Conservation (phyloP, 2,113 vertebrate species). For the Eulacestoma nigropectus region DNA sequence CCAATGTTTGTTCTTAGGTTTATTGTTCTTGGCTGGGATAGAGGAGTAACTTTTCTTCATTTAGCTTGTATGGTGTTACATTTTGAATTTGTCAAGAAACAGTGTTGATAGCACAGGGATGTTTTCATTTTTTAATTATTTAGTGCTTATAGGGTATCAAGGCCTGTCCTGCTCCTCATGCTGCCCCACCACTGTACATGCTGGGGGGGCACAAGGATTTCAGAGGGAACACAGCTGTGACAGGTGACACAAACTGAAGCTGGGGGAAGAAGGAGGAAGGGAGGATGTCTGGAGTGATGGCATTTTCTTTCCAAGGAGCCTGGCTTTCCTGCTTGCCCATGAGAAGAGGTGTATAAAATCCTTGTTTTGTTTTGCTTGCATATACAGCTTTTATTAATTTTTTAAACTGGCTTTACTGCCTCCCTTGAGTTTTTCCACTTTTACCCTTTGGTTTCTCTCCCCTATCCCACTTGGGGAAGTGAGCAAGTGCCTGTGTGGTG, state of each 20-base stretch:
- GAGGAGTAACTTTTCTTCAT: not conserved
- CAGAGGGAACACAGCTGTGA: not conserved
- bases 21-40: not conserved
- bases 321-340: rapidly evolving
- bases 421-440: not conserved
- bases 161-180: not conserved
- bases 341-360: not conserved
- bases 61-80: not conserved
- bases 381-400: not conserved
- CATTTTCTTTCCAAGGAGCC: rapidly evolving
- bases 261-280: not conserved
- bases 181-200: rapidly evolving
- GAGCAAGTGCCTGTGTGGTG: rapidly evolving
- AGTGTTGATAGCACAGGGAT: not conserved
- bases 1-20: not conserved
- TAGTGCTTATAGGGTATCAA: not conserved
- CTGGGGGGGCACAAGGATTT: not conserved
- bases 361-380: not conserved
- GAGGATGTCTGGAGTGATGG: rapidly evolving
- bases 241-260: not conserved
- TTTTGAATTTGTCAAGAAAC: not conserved
- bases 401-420: not conserved
- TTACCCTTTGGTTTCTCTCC: not conserved
- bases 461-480: rapidly evolving
- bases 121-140: not conserved